A percentile compares a stretch with the other conserved stretches of the same genome.
These are phyloP conservation scores for Numida meleagris DNA, from an alignment of 2,113 vertebrate species.

Conservation along the genomic window DNA sequence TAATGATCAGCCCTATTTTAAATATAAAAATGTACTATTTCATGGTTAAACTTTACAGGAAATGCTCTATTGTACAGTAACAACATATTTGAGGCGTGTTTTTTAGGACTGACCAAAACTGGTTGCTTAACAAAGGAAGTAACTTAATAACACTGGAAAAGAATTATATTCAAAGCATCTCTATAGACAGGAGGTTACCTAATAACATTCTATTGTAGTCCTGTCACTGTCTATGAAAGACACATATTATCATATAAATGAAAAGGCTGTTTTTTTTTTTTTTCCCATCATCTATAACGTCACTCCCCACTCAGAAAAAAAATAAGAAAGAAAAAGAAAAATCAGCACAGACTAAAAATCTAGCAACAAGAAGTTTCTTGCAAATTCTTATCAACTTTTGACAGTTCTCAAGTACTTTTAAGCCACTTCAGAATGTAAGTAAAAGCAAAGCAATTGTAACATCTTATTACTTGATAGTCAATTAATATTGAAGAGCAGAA, in stretches of 20 bases:
- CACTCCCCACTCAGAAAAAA: background rate
- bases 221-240: slow-evolving; percentile 57
- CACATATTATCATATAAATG: slow-evolving; percentile 64
- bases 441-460: fast-evolving
- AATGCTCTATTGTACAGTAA: background rate
- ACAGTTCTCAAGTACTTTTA: background rate
- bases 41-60: slow-evolving; percentile 20
- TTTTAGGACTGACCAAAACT: slow-evolving; percentile 54
- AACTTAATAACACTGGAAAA: slow-evolving; percentile 48
- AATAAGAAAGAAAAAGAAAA: background rate
- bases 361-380: background rate
- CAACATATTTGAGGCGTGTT: slow-evolving; percentile 40
- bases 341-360: background rate
- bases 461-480: background rate
- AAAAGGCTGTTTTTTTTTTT: slow-evolving; percentile 45
- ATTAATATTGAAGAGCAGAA: background rate
- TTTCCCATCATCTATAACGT: slow-evolving; percentile 8
- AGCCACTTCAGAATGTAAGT: background rate
- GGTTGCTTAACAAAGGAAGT: slow-evolving; percentile 33
- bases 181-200: slow-evolving; percentile 49
- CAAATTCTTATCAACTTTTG: background rate
- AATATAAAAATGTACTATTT: slow-evolving; percentile 37
- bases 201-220: slow-evolving; percentile 50
- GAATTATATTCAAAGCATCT: slow-evolving; percentile 55
- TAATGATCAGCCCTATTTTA: background rate